Conservation (phyloP, 2,888 invertebrate genomes). For the Caenorhabditis macrosperma region DNA sequence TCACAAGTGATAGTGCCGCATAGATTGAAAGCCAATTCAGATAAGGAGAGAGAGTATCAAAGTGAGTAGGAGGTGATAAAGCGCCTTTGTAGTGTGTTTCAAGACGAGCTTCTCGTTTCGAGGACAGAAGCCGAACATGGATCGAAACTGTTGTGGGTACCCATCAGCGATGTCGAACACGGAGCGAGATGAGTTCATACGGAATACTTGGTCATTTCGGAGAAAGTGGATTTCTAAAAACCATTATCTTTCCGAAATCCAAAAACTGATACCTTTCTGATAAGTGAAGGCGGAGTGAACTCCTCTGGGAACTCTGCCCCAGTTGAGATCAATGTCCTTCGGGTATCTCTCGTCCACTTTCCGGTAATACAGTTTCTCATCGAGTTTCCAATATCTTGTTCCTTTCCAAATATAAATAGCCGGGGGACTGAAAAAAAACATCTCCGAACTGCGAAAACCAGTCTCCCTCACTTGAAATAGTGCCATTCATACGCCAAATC, state of each 20-base stretch:
- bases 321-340: constrained; percentile 49
- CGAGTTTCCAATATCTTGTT: constrained; percentile 46
- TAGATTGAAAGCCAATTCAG: constrained; percentile 1
- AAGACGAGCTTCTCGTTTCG: constrained; percentile 26
- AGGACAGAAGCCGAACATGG: constrained; percentile 45
- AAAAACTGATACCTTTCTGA: constrained; percentile 24
- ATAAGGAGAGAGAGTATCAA: constrained; percentile 19
- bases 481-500: constrained; percentile 61
- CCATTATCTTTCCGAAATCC: background rate
- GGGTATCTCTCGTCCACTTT: constrained; percentile 56
- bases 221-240: constrained; percentile 51
- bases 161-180: constrained; percentile 47
- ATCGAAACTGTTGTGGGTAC: constrained; percentile 33
- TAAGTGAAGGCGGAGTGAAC: constrained; percentile 49
- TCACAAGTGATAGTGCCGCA: constrained; percentile 35
- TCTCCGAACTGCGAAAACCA: background rate
- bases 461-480: constrained; percentile 49
- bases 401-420: constrained; percentile 58
- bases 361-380: constrained; percentile 49
- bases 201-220: constrained; percentile 38
- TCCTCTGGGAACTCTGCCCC: constrained; percentile 53
- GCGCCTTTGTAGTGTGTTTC: too few relatives aligned
- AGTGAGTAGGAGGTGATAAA: background rate
- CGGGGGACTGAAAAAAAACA: constrained; percentile 43
- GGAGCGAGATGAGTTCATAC: constrained; percentile 54